phyloP scores from a whole-genome alignment of 2,797 vertebrate species.

The Oreochromis grahami region DNA sequence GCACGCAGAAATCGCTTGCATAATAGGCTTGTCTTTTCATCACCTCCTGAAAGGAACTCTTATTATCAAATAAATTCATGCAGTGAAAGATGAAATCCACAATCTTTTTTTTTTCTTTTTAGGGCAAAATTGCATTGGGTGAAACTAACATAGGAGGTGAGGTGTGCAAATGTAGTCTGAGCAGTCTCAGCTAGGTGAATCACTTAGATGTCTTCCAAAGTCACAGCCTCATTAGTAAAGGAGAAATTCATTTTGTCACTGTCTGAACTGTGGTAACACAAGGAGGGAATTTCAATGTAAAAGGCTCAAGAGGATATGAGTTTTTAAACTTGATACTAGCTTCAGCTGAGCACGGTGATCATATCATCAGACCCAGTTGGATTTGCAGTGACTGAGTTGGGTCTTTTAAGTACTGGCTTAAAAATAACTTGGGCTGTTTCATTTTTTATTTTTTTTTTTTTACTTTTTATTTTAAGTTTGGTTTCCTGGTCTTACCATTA shows the following conservation, averaged over 20 bases:
- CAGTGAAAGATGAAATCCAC: not conserved
- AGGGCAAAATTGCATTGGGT: not conserved
- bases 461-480: not conserved
- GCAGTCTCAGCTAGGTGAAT: not conserved
- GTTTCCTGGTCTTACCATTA: not conserved
- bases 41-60: not conserved
- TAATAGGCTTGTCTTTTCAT: not conserved
- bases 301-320: not conserved
- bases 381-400: not conserved
- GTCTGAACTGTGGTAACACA: not conserved
- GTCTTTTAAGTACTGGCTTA: not conserved
- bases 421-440: not conserved
- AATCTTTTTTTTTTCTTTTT: not conserved
- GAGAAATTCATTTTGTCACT: not conserved
- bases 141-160: not conserved
- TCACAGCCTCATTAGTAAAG: not conserved
- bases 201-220: not conserved
- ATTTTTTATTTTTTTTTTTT: not conserved
- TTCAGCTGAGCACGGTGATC: not conserved
- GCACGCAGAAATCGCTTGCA: rapidly evolving
- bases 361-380: not conserved
- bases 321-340: not conserved
- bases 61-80: not conserved
- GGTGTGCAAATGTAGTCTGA: not conserved
- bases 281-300: not conserved